These are phyloP conservation scores for Lagodon rhomboides DNA, from an alignment of 2,797 vertebrate species.

Conservation along the genomic window DNA sequence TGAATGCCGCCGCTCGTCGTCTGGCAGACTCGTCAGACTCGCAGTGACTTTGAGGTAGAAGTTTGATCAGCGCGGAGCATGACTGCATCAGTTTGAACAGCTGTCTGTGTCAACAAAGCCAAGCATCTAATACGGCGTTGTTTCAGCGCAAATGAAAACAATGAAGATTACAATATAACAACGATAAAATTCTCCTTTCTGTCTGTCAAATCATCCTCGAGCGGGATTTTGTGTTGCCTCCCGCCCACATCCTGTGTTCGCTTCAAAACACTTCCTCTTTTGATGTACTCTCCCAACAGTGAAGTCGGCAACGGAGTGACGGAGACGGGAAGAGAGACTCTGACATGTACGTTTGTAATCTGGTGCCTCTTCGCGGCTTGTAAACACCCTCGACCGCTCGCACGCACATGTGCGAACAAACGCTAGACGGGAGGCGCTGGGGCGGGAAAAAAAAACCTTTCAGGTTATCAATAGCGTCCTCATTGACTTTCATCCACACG, in stretches of 20 bases:
- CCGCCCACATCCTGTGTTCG: slow-evolving; percentile 50
- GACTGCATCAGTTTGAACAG: slow-evolving; percentile 22
- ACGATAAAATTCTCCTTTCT: slow-evolving; percentile 59
- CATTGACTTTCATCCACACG: slow-evolving; percentile 62
- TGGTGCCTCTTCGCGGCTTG: slow-evolving; percentile 13
- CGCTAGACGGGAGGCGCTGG: slow-evolving; percentile 2
- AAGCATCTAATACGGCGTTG: slow-evolving; percentile 29
- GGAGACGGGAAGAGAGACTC: slow-evolving; percentile 51
- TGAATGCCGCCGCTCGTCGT: too few species aligned
- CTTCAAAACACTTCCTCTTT: slow-evolving; percentile 61
- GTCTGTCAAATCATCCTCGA: slow-evolving; percentile 70
- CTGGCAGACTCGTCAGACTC: neutral
- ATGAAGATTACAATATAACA: slow-evolving; percentile 58
- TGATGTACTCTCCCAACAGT: slow-evolving; percentile 58
- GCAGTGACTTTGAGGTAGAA: slow-evolving; percentile 24
- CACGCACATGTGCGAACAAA: neutral
- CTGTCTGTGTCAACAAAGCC: slow-evolving; percentile 48
- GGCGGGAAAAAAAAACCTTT: slow-evolving; percentile 31
- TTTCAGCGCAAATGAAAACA: slow-evolving; percentile 57
- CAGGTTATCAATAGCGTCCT: slow-evolving; percentile 69
- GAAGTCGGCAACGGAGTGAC: slow-evolving; percentile 51
- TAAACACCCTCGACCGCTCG: slow-evolving; percentile 24
- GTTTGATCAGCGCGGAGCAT: slow-evolving; percentile 26
- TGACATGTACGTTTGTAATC: slow-evolving; percentile 27
- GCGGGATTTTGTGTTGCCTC: slow-evolving; percentile 46